Percentiles rank a stretch among this genome's conserved stretches.
phyloP scores from a whole-genome alignment of 2,797 vertebrate genomes.

The Odontamblyopus lacepedii region DNA sequence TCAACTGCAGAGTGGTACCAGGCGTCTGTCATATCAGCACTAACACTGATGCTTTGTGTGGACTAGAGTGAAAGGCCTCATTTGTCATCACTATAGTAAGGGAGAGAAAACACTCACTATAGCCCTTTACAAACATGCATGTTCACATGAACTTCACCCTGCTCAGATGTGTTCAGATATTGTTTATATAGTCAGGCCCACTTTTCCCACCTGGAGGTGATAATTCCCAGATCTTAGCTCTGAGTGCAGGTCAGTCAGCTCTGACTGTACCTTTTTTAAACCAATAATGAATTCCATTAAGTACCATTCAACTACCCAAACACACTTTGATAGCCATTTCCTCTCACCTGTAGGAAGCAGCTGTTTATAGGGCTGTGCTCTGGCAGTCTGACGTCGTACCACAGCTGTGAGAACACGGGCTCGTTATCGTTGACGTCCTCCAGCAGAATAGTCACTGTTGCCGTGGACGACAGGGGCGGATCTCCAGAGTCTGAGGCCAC shows the following conservation, averaged over 20 bases:
- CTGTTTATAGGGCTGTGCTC: constrained; percentile 81
- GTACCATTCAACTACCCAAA: background rate
- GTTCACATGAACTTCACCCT: too few relatives aligned
- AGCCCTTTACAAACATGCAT: too few relatives aligned
- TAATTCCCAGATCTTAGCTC: too few relatives aligned
- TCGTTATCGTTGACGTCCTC: constrained; percentile 91
- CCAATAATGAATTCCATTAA: too few relatives aligned
- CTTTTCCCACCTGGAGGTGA: too few relatives aligned
- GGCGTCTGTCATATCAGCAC: constrained; percentile 46
- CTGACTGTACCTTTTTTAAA: too few relatives aligned
- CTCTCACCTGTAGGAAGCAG: constrained; percentile 83
- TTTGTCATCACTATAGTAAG: constrained; percentile 28
- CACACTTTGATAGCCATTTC: background rate
- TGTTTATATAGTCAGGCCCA: too few relatives aligned
- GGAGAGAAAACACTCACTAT: too few relatives aligned
- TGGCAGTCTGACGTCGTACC: constrained; percentile 81
- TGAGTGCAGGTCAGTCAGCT: too few relatives aligned
- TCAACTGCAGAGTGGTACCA: constrained; percentile 56
- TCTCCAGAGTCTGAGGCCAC: constrained; percentile 83
- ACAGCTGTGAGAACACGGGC: constrained; percentile 84
- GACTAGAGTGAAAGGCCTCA: constrained; percentile 13
- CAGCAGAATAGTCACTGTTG: constrained; percentile 79
- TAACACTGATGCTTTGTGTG: constrained; percentile 69
- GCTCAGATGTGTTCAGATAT: too few relatives aligned
- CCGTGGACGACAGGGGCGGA: constrained; percentile 80